Evolutionary conservation across 2,888 invertebrate species (phyloP).

Genomic region (Agriopis aurantiaria): DNA sequence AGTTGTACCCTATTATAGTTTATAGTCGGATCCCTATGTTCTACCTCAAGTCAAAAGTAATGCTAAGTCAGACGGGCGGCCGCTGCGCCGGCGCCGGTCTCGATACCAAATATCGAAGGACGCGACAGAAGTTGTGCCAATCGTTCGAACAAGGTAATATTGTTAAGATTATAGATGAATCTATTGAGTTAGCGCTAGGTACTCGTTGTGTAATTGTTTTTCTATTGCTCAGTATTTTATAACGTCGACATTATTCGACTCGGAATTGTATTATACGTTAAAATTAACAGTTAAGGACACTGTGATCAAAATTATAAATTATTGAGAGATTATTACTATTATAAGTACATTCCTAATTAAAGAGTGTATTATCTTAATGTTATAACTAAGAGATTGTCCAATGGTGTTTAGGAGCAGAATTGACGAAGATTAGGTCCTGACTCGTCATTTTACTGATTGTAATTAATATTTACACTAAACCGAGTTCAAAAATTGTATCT

Average conservation of each 20-base stretch:
- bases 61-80: slow-evolving; percentile 80
- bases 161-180: slow-evolving; percentile 80
- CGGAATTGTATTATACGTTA: slow-evolving; percentile 85
- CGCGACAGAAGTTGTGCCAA: slow-evolving; percentile 80
- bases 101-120: slow-evolving; percentile 81
- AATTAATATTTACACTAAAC: slow-evolving; percentile 46
- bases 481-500: slow-evolving; percentile 70
- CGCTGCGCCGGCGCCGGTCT: slow-evolving; percentile 47
- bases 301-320: slow-evolving; percentile 87
- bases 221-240: slow-evolving; percentile 86
- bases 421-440: neutral
- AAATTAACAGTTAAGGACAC: slow-evolving; percentile 84
- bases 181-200: slow-evolving; percentile 77
- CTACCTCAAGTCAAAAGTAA: slow-evolving; percentile 83
- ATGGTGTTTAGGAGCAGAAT: slow-evolving; percentile 49
- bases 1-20: slow-evolving; percentile 78
- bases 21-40: slow-evolving; percentile 81
- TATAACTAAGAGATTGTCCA: slow-evolving; percentile 73
- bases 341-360: slow-evolving; percentile 84
- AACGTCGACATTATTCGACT: slow-evolving; percentile 72
- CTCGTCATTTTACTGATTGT: slow-evolving; percentile 12
- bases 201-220: slow-evolving; percentile 80
- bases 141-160: slow-evolving; percentile 80
- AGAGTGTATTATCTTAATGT: slow-evolving; percentile 82
- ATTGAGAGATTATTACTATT: slow-evolving; percentile 85